These are phyloP conservation scores for Noctua pronuba DNA, from an alignment of 2,888 invertebrate genomes.

Conservation along the genomic window DNA sequence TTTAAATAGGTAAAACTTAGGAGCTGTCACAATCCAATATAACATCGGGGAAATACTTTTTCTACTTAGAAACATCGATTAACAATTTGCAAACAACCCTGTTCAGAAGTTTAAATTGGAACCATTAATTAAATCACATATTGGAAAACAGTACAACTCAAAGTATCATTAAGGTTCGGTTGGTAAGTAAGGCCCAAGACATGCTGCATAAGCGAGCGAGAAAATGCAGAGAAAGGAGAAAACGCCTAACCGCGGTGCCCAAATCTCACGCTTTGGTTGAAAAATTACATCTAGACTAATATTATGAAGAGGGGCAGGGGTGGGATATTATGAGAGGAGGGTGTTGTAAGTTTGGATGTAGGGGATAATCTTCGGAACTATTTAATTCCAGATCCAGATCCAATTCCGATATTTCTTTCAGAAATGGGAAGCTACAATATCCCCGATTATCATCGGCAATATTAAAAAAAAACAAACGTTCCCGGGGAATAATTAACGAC, in stretches of 20 bases:
- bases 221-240: conserved; percentile 20
- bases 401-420: neutral
- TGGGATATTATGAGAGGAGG: too few species aligned
- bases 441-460: neutral
- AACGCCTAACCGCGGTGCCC: neutral
- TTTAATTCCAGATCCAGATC: too few species aligned
- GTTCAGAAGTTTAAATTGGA: conserved; percentile 60
- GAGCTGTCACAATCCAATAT: neutral
- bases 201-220: conserved; percentile 40
- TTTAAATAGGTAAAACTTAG: neutral
- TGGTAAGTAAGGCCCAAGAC: conserved; percentile 60
- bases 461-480: neutral
- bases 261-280: too few species aligned
- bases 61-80: conserved; percentile 18
- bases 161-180: conserved; percentile 81
- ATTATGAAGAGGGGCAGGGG: too few species aligned
- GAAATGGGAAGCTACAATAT: neutral
- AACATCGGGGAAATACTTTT: neutral
- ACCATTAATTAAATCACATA: conserved; percentile 79
- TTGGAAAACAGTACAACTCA: conserved; percentile 75
- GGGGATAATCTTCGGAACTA: neutral
- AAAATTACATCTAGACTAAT: neutral
- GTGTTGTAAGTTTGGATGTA: neutral
- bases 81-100: conserved; percentile 22
- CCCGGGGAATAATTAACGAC: neutral